Conservation (phyloP, 2,888 invertebrate genomes). For the Yponomeuta cagnagella region DNA sequence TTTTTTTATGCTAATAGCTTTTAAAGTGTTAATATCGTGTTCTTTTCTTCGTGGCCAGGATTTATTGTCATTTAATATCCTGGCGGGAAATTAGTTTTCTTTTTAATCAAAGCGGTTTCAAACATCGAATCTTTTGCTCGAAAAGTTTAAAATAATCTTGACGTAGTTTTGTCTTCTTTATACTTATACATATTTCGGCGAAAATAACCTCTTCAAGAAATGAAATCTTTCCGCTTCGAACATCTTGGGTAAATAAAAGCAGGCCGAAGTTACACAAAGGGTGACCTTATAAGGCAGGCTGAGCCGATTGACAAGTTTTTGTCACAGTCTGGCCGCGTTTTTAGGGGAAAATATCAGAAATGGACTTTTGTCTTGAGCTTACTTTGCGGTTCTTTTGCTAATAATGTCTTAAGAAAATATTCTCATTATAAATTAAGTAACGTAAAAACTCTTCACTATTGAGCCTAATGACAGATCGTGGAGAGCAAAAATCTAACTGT, state of each 20-base stretch:
- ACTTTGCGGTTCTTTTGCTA: background rate
- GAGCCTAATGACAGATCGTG: no score
- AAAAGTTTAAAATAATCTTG: background rate
- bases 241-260: background rate
- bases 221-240: background rate
- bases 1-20: constrained; percentile 15
- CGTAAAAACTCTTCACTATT: no score
- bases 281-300: constrained; percentile 15
- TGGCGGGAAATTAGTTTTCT: background rate
- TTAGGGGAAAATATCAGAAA: background rate
- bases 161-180: no score
- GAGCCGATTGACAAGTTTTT: constrained; percentile 23
- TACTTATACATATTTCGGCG: background rate
- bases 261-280: constrained; percentile 3
- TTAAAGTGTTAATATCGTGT: constrained; percentile 11
- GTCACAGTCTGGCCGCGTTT: background rate
- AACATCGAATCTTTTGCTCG: background rate
- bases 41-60: constrained; percentile 16
- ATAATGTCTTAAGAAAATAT: background rate
- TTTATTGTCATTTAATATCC: background rate
- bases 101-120: background rate
- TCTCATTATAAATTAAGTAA: no score
- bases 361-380: background rate
- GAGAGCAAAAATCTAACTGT: no score
- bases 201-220: background rate